phyloP scores from a whole-genome alignment of 2,888 invertebrate genomes.

The Clanis bilineata region DNA sequence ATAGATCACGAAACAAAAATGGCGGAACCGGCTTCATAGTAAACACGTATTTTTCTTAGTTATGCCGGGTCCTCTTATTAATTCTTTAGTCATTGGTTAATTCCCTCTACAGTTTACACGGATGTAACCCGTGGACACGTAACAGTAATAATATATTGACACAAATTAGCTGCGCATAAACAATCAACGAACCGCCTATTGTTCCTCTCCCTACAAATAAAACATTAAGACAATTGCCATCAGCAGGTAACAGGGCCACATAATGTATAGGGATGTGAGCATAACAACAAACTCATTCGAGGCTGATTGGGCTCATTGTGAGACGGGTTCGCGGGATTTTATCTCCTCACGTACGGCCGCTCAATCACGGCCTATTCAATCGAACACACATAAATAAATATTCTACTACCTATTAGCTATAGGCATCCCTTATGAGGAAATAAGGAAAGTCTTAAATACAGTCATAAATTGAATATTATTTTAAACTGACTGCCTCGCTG shows the following conservation, averaged over 20 bases:
- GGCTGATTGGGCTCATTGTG: conserved; percentile 66
- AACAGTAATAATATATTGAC: background rate
- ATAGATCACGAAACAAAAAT: too few relatives aligned
- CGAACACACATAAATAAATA: conserved; percentile 33
- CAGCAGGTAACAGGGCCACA: conserved; percentile 26
- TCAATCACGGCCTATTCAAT: conserved; percentile 63
- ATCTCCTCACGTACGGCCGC: conserved; percentile 44
- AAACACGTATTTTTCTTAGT: too few relatives aligned
- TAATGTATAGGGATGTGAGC: conserved; percentile 32
- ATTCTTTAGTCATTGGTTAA: too few relatives aligned
- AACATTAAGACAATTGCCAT: conserved; percentile 12
- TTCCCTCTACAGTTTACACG: too few relatives aligned
- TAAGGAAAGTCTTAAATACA: too few relatives aligned
- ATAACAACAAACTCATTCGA: conserved; percentile 52
- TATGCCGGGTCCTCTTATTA: too few relatives aligned
- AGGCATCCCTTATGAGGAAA: conserved; percentile 18
- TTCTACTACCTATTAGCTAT: conserved; percentile 29
- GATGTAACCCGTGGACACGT: background rate
- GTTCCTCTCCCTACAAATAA: background rate
- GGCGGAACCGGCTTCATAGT: too few relatives aligned
- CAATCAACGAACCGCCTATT: background rate
- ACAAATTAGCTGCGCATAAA: background rate
- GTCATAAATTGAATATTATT: too few relatives aligned
- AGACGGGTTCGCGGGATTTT: conserved; percentile 41
- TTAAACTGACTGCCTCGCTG: too few relatives aligned